Base-by-base conservation (phyloP, 1,140 invertebrate genomes). In the Pteromalus puparum region DNA sequence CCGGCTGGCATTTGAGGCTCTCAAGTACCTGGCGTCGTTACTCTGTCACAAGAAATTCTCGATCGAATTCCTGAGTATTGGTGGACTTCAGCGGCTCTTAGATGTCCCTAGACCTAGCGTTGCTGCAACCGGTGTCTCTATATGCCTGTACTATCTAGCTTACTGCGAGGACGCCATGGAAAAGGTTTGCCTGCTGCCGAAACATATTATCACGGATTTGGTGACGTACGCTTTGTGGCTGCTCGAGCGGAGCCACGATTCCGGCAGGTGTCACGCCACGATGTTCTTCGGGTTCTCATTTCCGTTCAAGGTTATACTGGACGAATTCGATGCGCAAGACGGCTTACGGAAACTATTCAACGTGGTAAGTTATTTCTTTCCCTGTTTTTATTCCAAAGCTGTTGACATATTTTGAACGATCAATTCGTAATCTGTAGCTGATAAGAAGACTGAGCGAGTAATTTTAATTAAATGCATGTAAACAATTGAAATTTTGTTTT, bases 121-220 rank as follows among this genome's bases (percentile, higher is more conserved):
- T 42, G 97, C 98, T 2, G 98, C 98, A 0, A 99, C 98, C 2
- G 99, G 98, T 15, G 98, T 99, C 13, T 98, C 98, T 0, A 97
- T 99, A 82, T 99, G 98, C 90, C 94, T 99, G 7, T 99, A 99
- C 92, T 99, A 99, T 93, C 93, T 99, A 70, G 98, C 98, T 0
- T 99, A 99, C 92, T 98, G 97, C 92, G 98, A 99, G 91, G 98
- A 99, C 92, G 97, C 98, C 0, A 99, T 99, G 97, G 98, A 99
- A 92, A 95, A 97, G 86, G 97, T 99, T 7, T 99, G 98, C 89
- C 92, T 97, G 9, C 93, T 99, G 88, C 96, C 97, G 5, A 95
- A 97, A 87, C 94, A 95, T 85, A 94, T 97, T 1, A 94, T 99
- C 12, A 94, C 94, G 3, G 96, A 97, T 89, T 91, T 98, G 34